Evolutionary conservation across 1,140 invertebrate genomes (phyloP), one percentile per base, ranked within the genome.

Genomic region (Ceratoteleas bidentatus): DNA sequence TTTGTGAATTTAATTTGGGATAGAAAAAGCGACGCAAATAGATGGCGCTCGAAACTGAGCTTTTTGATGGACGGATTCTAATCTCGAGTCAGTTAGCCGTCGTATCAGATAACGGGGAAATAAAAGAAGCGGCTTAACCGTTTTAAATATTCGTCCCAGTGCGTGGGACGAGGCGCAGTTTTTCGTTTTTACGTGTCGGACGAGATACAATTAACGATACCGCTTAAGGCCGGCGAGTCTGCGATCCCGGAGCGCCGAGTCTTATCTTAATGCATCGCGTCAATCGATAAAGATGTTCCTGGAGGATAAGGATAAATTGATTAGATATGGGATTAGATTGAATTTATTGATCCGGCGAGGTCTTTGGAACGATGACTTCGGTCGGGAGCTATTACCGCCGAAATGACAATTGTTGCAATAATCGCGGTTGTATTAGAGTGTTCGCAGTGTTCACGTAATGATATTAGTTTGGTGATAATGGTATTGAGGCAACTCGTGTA

Each of bases 251-350:
- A 45, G 34, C 14, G 34, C 60, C 34, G 7, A 13, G 34, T 50
- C 24, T 65, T 74, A 74, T 66, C 61, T 66, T 66, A 66, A 75
- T 75, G 54, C 57, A 62, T 56, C 64, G 54, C 52, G 36, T 50
- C 56, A 56, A 69, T 76, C 73, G 64, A 75, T 66, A 75, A 75
- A 66, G 61, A 66, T 75, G 49, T 54, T 60, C 52, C 36, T 14
- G 6, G 2, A 15, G 53, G 62, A 75, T 75, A 60, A 66, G 52
- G 47, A 34, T 60, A 66, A 75, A 75, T 75, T 66, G 72, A 75
- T 75, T 75, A 75, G 61, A 75, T 66, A 53, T 52, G 54, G 47
- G 43, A 66, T 60, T 75, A 66, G 72, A 75, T 66, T 75, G 54
- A 60, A 66, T 66, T 75, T 66, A 75, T 75, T 45, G 72, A 75